phyloP scores from a whole-genome alignment of 2,113 vertebrate species.

The Pipa parva region DNA sequence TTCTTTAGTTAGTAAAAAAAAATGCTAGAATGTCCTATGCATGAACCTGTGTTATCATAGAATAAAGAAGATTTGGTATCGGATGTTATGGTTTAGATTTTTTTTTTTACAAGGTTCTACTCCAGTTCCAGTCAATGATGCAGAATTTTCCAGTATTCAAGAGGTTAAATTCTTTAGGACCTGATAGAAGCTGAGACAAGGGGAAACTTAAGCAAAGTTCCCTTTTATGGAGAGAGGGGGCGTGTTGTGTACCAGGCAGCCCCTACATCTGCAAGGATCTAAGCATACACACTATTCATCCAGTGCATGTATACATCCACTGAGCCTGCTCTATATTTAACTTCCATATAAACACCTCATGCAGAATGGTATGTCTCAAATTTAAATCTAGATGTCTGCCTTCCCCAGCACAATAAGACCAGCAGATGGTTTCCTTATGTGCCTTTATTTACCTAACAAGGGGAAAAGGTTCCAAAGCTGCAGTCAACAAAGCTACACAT shows the following conservation, averaged over 20 bases:
- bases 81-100: too few species aligned
- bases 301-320: background rate
- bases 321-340: background rate
- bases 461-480: background rate
- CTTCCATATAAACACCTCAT: background rate
- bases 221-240: background rate
- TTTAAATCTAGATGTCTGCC: background rate
- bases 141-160: background rate
- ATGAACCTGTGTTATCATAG: background rate
- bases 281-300: background rate
- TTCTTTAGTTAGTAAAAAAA: too few species aligned
- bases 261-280: background rate
- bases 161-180: background rate
- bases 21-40: too few species aligned
- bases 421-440: background rate
- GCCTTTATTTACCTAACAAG: background rate
- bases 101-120: too few species aligned
- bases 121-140: background rate
- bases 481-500: background rate
- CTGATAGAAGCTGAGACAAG: background rate
- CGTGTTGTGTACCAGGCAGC: background rate
- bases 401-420: background rate
- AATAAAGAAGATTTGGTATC: too few species aligned
- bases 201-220: background rate
- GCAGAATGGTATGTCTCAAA: background rate